Evolutionary conservation across 2,888 invertebrate species (phyloP).

Genomic region (Osedax frankpressi): DNA sequence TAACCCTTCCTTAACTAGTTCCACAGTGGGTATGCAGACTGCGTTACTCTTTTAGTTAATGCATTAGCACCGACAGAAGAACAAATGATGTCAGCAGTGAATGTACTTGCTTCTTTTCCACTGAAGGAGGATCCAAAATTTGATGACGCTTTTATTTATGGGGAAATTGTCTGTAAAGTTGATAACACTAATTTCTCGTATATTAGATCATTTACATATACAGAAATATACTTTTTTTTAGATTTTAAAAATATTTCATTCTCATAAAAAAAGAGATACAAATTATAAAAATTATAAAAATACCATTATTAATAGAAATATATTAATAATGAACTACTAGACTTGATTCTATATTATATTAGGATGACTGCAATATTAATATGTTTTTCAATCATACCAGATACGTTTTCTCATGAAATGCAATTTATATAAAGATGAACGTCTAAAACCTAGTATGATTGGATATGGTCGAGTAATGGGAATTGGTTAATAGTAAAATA

Average conservation of each 20-base stretch:
- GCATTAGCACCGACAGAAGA: slow-evolving; percentile 39
- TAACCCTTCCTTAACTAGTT: too few relatives aligned
- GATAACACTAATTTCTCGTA: too few relatives aligned
- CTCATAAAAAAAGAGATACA: too few relatives aligned
- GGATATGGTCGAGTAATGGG: neutral
- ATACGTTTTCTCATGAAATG: slow-evolving; percentile 38
- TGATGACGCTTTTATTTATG: slow-evolving; percentile 45
- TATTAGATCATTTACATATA: too few relatives aligned
- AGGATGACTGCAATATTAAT: too few relatives aligned
- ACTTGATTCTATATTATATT: too few relatives aligned
- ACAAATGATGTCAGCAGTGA: slow-evolving; percentile 41
- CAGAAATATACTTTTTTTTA: too few relatives aligned
- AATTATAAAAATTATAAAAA: too few relatives aligned
- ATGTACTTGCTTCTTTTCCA: slow-evolving; percentile 42
- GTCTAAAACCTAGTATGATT: slow-evolving; percentile 39
- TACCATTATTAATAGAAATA: too few relatives aligned
- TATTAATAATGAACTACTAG: too few relatives aligned
- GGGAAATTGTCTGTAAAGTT: slow-evolving; percentile 35
- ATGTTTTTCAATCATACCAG: too few relatives aligned
- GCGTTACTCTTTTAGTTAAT: slow-evolving; percentile 31
- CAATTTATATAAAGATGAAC: slow-evolving; percentile 42
- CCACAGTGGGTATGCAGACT: neutral
- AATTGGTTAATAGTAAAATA: neutral
- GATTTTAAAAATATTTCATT: too few relatives aligned
- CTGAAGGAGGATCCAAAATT: slow-evolving; percentile 38